phyloP scores from a whole-genome alignment of 2,113 vertebrate species.

The Urocitellus parryii region DNA sequence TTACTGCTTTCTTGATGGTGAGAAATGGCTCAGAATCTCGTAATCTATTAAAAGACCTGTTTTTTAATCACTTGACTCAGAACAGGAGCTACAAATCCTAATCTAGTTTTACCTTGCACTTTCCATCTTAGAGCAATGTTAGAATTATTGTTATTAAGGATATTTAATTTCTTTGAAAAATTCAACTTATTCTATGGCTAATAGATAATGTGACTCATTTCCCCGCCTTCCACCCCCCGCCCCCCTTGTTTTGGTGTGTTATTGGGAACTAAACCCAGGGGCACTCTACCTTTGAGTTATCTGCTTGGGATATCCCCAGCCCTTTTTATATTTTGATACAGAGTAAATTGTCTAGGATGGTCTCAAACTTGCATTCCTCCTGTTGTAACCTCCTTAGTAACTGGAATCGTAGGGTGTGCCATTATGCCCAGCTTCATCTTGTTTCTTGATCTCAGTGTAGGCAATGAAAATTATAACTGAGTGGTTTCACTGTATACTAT shows the following conservation, averaged over 20 bases:
- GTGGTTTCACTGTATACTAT: background rate
- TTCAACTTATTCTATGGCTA: background rate
- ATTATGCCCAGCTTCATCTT: background rate
- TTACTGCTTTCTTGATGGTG: background rate
- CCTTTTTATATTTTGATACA: background rate
- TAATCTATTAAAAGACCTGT: background rate
- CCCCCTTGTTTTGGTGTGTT: too few relatives aligned
- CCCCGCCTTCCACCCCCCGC: too few relatives aligned
- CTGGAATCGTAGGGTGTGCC: background rate
- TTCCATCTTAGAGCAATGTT: background rate
- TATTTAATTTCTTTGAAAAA: slow-evolving; percentile 6
- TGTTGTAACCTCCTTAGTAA: background rate
- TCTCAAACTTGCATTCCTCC: background rate
- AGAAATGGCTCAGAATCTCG: background rate
- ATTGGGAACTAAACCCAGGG: too few relatives aligned
- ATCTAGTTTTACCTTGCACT: background rate
- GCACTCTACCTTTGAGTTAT: background rate
- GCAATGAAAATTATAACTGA: background rate
- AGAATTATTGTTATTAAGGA: background rate
- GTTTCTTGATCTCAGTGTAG: slow-evolving; percentile 1
- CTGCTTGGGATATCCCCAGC: background rate
- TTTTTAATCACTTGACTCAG: background rate
- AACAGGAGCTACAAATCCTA: background rate
- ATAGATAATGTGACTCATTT: background rate
- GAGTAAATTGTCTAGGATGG: background rate